Evolutionary conservation across 2,113 vertebrate genomes (phyloP).

Genomic region (Varanus komodoensis): DNA sequence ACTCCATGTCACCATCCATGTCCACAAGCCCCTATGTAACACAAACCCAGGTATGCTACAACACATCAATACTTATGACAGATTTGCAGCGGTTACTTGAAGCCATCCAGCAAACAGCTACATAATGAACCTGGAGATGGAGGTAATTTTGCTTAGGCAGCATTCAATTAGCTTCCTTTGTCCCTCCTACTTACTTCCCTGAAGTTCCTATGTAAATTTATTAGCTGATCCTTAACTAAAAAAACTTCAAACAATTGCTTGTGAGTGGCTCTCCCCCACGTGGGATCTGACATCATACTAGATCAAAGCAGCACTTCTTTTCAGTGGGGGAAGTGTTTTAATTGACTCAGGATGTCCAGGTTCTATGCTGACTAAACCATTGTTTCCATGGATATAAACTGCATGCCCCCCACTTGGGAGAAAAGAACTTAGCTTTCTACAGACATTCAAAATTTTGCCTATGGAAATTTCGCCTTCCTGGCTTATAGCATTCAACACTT

Average conservation of each 20-base stretch:
- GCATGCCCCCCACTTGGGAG: neutral
- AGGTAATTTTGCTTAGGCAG: neutral
- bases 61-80: neutral
- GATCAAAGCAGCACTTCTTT: neutral
- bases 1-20: neutral
- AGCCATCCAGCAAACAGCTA: neutral
- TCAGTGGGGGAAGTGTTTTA: slow-evolving; percentile 1
- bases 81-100: neutral
- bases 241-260: slow-evolving; percentile 2
- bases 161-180: neutral
- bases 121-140: neutral
- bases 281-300: slow-evolving; percentile 26
- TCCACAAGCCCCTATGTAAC: neutral
- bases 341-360: slow-evolving; percentile 32
- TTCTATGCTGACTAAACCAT: slow-evolving; percentile 27
- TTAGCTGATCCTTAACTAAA: slow-evolving; percentile 20
- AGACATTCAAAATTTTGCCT: neutral
- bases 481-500: neutral
- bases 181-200: neutral
- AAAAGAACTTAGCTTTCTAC: neutral
- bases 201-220: neutral
- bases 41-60: neutral
- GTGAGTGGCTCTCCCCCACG: neutral
- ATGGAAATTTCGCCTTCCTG: neutral
- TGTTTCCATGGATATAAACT: slow-evolving; percentile 14